Base-by-base conservation (phyloP, 2,113 vertebrate genomes). In the Oryzias melastigma region DNA sequence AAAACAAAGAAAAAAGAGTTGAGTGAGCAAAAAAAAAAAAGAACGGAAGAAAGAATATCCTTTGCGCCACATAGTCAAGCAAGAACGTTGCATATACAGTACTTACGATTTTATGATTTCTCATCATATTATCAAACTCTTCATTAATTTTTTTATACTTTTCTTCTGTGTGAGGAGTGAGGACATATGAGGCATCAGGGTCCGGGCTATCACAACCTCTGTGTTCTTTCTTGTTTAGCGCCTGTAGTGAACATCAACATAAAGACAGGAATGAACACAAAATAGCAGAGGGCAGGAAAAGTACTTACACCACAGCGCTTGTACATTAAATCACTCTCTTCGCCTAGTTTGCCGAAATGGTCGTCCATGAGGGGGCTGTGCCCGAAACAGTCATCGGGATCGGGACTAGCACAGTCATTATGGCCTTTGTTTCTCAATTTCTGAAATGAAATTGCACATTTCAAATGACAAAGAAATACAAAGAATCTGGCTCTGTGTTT, bases 141-240 rank as follows among this genome's bases (percentile, higher is more conserved):
- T 99, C 97, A 94, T 99, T 98, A 93, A 99, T 99, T 98, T 99
- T 99, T 97, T 99, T 98, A 95, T 99, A 99, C 90, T 99, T 99
- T 93, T 99, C 97, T 94, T 99, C 96, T 89, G 97, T 99, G 92
- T 98, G 97, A 90, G 97, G 97, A 86, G 97, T 99, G 93, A 99
- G 96, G 93, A 99, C 96, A 95, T 96, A 99, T 90, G 97, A 96
- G 92, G 95, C 93, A 80, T 99, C 97, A 71, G 97, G 97, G 91
- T 99, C 97, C 88, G 97, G 97, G 94, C 96, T 99, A 95, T 98
- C 97, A 92, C 97, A 98, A 90, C 97, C 97, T 96, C 97, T 94
- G 95, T 99, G 96, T 91, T 99, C 97, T 93, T 99, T 99, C 95
- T 98, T 98, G 96, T 97, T 99, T 93, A 99, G 95, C 92, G 96